Evolutionary conservation across 2,888 invertebrate species (phyloP).

Genomic region (Stenodera caucasica): DNA sequence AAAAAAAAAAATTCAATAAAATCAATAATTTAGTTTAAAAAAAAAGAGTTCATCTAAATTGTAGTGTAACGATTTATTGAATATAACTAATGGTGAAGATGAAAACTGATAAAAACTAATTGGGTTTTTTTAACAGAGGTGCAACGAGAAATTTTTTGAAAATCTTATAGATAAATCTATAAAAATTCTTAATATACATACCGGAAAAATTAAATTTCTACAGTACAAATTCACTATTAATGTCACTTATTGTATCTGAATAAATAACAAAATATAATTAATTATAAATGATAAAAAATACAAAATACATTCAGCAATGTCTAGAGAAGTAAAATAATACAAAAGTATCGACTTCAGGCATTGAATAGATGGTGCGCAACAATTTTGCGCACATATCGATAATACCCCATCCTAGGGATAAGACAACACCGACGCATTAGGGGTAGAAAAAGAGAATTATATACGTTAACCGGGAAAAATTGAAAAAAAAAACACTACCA

Average conservation of each 20-base stretch:
- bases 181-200: constrained; percentile 31
- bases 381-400: constrained; percentile 53
- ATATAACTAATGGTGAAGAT: background rate
- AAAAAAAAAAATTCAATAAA: background rate
- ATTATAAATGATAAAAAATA: constrained; percentile 33
- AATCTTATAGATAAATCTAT: background rate
- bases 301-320: constrained; percentile 40
- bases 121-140: background rate
- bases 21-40: background rate
- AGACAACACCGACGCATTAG: constrained; percentile 37
- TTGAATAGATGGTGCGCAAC: constrained; percentile 51
- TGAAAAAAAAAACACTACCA: constrained; percentile 9
- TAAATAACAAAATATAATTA: constrained; percentile 13
- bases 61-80: background rate
- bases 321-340: constrained; percentile 37
- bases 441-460: constrained; percentile 22
- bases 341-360: constrained; percentile 51
- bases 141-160: background rate
- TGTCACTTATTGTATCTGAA: constrained; percentile 25
- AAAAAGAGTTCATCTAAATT: too few relatives aligned
- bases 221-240: constrained; percentile 32
- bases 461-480: constrained; percentile 2
- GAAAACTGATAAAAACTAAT: background rate
- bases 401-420: constrained; percentile 43
- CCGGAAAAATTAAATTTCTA: constrained; percentile 32